Evolutionary conservation across 2,113 vertebrate genomes (phyloP).

Genomic region (Halichoerus grypus): DNA sequence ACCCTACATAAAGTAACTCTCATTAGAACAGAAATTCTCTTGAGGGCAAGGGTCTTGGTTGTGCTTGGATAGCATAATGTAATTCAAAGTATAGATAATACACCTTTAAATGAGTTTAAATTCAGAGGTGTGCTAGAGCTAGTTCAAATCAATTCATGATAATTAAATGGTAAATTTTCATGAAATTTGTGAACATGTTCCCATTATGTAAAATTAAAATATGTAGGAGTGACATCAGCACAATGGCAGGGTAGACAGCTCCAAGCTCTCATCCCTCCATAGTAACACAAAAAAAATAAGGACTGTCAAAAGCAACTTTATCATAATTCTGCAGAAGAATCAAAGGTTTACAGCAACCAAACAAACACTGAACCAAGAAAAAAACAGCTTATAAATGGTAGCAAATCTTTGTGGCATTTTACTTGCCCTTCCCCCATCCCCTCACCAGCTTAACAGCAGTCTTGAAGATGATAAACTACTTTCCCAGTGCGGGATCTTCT

Average conservation of each 20-base stretch:
- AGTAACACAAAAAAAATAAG: not conserved
- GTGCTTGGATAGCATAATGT: not conserved
- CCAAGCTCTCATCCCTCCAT: not conserved
- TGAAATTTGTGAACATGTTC: not conserved
- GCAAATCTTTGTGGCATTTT: constrained; percentile 2
- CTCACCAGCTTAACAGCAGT: not conserved
- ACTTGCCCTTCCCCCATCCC: not conserved
- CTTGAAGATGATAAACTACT: not conserved
- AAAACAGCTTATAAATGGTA: not conserved
- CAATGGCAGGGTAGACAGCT: not conserved
- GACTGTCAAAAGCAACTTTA: not conserved
- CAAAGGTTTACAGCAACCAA: not conserved
- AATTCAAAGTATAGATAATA: not conserved
- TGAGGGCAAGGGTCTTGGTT: not conserved
- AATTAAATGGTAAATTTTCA: not conserved
- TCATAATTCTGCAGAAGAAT: constrained; percentile 6
- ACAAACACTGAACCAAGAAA: not conserved
- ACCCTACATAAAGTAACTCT: not conserved
- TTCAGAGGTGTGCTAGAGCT: not conserved
- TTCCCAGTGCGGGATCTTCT: not conserved
- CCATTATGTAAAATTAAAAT: constrained; percentile 12
- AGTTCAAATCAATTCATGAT: not conserved
- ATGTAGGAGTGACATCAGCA: not conserved
- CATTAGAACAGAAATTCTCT: not conserved
- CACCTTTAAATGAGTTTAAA: not conserved